These are phyloP conservation scores for Microcebus lehilahytsara DNA, from an alignment of 2,113 vertebrate species.

Conservation along the genomic window DNA sequence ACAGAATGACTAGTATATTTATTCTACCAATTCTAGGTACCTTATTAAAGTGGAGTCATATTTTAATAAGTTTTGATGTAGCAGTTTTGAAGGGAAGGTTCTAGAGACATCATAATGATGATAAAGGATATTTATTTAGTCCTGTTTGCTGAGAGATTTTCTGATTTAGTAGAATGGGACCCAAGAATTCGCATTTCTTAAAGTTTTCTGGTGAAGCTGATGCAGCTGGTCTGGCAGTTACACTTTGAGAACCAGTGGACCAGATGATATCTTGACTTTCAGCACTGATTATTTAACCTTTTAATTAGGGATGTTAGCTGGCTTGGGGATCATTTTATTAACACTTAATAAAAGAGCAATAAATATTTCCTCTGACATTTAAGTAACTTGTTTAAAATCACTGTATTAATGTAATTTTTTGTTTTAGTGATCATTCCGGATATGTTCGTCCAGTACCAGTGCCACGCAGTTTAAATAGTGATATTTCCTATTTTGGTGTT, in stretches of 20 bases:
- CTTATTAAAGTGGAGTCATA: background rate
- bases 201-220: background rate
- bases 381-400: conserved; percentile 22
- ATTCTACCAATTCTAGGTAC: background rate
- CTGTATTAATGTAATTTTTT: conserved; percentile 35
- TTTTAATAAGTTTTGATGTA: background rate
- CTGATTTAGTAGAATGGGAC: background rate
- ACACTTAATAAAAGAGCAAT: background rate
- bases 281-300: background rate
- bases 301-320: background rate
- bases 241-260: background rate
- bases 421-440: conserved; percentile 85
- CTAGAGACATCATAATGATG: background rate
- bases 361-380: background rate
- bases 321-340: conserved; percentile 16
- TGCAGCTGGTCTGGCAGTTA: background rate
- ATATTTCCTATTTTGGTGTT: conserved; percentile 98
- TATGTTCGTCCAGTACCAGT: conserved; percentile 90
- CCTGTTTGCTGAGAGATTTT: background rate
- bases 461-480: conserved; percentile 95
- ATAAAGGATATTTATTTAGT: background rate
- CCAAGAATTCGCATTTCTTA: background rate
- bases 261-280: background rate
- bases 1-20: background rate
- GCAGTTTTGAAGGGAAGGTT: background rate